Percentiles rank a stretch among this genome's conserved stretches.
phyloP scores from a whole-genome alignment of 2,797 vertebrate genomes.

The Graptemys geographica region DNA sequence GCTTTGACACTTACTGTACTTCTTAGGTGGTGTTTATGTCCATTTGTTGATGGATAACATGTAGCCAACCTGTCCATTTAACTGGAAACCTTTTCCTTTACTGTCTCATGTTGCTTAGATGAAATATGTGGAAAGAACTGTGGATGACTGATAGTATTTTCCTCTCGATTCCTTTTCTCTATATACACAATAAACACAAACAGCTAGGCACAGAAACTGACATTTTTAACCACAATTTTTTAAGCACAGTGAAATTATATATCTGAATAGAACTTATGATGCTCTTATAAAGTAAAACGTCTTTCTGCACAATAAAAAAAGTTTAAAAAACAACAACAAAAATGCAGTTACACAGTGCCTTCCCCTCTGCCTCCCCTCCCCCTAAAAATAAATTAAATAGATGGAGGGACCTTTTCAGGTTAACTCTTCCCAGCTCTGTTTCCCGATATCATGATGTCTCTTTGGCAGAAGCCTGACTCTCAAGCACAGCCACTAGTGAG shows the following conservation, averaged over 20 bases:
- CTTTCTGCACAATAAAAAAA: background rate
- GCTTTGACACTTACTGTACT: background rate
- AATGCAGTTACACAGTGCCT: background rate
- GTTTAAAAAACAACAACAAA: background rate
- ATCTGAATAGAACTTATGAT: constrained; percentile 10
- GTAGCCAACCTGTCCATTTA: constrained; percentile 26
- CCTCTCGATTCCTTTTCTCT: constrained; percentile 12
- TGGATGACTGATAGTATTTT: constrained; percentile 1
- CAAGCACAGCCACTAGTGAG: background rate
- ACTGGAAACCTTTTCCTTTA: constrained; percentile 37
- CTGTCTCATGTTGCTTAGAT: background rate
- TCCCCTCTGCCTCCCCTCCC: background rate
- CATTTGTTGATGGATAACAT: background rate
- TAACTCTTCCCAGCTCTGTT: background rate
- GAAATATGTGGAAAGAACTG: constrained; percentile 39
- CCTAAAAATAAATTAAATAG: constrained; percentile 8
- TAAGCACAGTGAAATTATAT: background rate
- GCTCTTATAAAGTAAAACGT: background rate
- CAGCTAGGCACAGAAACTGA: background rate
- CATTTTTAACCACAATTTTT: constrained; percentile 20
- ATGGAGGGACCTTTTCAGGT: constrained; percentile 32
- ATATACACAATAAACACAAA: background rate
- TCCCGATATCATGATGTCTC: background rate
- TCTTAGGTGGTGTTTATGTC: constrained; percentile 3
- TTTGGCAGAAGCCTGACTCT: constrained; percentile 8